Evolutionary conservation across 2,113 vertebrate genomes (phyloP), one percentile per base, ranked within the genome.

Genomic region (Carollia perspicillata): DNA sequence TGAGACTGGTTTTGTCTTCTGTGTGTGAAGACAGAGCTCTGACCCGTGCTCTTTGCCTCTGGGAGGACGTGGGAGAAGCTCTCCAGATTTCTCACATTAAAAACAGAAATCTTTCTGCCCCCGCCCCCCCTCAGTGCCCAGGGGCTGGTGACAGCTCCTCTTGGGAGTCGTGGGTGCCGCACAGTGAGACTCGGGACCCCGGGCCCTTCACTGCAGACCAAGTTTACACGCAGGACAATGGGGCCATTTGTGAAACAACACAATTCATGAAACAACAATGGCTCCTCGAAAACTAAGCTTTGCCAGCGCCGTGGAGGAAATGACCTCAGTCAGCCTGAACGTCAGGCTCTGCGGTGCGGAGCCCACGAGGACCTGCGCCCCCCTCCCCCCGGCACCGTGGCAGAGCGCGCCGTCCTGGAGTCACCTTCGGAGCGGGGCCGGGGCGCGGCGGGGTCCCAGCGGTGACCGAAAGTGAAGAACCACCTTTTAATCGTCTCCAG

Each of bases 221-320:
- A 90, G 14, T 68, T 3, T 1, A 55, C 23, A 47, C 63, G 71
- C 96, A 98, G 97, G 93, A 98, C 98, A 97, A 93, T 89, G 80
- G 89, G 97, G 97, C 92, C 95, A 95, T 97, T 97, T 97, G 95
- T 98, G 96, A 98, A 97, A 97, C 80, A 97, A 94, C 91, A 35
- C 96, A 95, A 97, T 97, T 97, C 94, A 97, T 78, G 97, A 37
- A 9, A 94, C 93, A 92, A 98, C 97, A 98, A 98, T 98, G 96
- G 96, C 66, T 90, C 37, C 6, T 93, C 93, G 87, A 96, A 97
- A 98, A 98, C 97, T 98, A 96, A 97, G 90, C 90, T 55, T 58
- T 63, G 33, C 66, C 66, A 97, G 92, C 92, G 69, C 81, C 0
- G 1, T 87, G 51, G 80, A 98, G 98, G 98, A 98, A 98, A 98